phyloP scores from a whole-genome alignment of 2,888 invertebrate genomes.

The Euphydryas editha region DNA sequence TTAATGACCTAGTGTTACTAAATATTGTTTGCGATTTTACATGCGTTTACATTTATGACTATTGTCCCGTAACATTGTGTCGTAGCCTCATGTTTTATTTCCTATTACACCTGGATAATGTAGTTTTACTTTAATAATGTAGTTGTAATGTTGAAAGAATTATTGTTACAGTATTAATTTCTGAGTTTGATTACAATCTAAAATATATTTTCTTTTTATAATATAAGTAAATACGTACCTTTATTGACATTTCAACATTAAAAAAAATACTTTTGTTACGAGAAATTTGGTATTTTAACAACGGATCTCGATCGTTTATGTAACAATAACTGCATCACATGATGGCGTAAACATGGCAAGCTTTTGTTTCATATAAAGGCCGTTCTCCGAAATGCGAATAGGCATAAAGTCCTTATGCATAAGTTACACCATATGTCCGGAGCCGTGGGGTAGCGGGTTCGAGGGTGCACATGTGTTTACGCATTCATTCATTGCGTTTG shows the following conservation, averaged over 20 bases:
- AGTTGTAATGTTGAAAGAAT: too few relatives aligned
- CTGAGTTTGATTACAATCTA: too few relatives aligned
- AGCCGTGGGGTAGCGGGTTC: constrained; percentile 59
- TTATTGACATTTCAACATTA: neutral
- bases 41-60: too few relatives aligned
- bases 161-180: too few relatives aligned
- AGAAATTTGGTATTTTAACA: constrained; percentile 8
- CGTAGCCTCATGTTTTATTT: too few relatives aligned
- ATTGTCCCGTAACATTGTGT: too few relatives aligned
- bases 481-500: constrained; percentile 72
- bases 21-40: too few relatives aligned
- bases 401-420: constrained; percentile 74
- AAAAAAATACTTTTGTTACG: neutral
- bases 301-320: constrained; percentile 9
- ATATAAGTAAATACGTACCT: too few relatives aligned
- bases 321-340: constrained; percentile 24
- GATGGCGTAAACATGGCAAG: constrained; percentile 10
- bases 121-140: too few relatives aligned
- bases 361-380: constrained; percentile 55
- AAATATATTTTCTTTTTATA: too few relatives aligned
- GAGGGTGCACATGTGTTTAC: constrained; percentile 73
- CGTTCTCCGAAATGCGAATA: constrained; percentile 75
- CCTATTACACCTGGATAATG: too few relatives aligned
- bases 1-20: too few relatives aligned
- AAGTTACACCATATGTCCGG: constrained; percentile 68